Evolutionary conservation across 2,113 vertebrate genomes (phyloP).

Genomic region (Protobothrops mucrosquamatus): DNA sequence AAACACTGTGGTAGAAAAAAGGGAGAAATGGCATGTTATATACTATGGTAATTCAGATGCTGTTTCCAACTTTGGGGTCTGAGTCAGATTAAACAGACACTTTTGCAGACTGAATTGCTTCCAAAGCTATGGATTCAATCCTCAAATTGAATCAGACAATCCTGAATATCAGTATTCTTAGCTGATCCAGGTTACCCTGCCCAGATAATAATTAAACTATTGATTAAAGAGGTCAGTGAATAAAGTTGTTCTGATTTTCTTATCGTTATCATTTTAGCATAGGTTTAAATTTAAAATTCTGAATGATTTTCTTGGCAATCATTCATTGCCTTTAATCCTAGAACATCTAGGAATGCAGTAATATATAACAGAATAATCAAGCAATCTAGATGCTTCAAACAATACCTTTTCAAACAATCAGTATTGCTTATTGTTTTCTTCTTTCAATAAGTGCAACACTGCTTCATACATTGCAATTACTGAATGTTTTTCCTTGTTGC

Average conservation of each 20-base stretch:
- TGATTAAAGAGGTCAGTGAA: neutral
- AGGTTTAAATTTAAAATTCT: neutral
- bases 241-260: neutral
- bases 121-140: neutral
- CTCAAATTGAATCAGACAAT: neutral
- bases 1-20: neutral
- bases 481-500: neutral
- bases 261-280: neutral
- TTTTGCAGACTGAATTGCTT: neutral
- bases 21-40: neutral
- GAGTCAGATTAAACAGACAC: neutral
- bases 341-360: neutral
- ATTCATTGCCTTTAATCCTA: neutral
- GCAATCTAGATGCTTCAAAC: neutral
- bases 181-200: neutral
- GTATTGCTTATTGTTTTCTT: neutral
- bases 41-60: neutral
- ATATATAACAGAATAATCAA: neutral
- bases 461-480: neutral
- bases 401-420: neutral
- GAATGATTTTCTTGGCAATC: neutral
- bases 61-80: neutral
- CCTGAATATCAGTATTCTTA: neutral
- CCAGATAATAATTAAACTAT: neutral
- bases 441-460: neutral